phyloP scores from a whole-genome alignment of 2,888 invertebrate species.

The Perithous albicinctus region DNA sequence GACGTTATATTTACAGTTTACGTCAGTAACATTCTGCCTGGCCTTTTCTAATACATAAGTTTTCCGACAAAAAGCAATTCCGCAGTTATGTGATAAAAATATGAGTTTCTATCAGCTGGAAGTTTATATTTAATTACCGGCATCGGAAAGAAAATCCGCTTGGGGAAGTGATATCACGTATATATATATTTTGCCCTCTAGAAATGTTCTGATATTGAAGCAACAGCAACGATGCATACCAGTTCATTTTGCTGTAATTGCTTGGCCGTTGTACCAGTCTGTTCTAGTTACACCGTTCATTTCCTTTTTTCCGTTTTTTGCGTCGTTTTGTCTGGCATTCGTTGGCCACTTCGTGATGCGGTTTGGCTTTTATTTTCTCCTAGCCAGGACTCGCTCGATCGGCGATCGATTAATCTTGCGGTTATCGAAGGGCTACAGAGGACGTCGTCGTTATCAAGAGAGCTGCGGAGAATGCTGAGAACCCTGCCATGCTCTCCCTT shows the following conservation, averaged over 20 bases:
- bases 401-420: conserved; percentile 33
- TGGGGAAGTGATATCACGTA: background rate
- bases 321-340: background rate
- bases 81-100: background rate
- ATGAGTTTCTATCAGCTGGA: background rate
- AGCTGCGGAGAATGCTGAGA: conserved; percentile 23
- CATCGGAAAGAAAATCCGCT: background rate
- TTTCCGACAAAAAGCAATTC: background rate
- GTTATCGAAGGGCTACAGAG: background rate
- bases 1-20: background rate
- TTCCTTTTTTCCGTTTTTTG: conserved; percentile 17
- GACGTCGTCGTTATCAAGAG: conserved; percentile 1
- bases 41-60: background rate
- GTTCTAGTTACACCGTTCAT: background rate
- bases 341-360: conserved; percentile 15
- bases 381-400: conserved; percentile 6
- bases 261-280: conserved; percentile 21
- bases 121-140: background rate
- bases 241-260: conserved; percentile 29
- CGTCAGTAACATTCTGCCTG: background rate
- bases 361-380: conserved; percentile 36
- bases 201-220: background rate
- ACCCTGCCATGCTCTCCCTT: background rate
- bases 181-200: conserved; percentile 11
- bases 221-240: background rate